Conservation (phyloP, 2,113 vertebrate genomes). For the Coregonus clupeaformis region DNA sequence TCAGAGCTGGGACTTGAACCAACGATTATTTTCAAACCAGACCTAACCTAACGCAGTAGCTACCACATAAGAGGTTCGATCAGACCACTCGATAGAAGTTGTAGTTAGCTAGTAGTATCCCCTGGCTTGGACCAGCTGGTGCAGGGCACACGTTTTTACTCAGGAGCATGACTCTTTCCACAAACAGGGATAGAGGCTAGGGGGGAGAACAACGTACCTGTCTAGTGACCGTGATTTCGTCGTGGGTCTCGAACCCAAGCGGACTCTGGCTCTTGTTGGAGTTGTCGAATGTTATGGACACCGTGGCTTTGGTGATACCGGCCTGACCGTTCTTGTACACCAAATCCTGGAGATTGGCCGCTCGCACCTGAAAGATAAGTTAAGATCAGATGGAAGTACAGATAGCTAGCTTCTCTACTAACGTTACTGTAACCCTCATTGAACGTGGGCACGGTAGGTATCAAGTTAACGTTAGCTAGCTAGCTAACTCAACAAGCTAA, state of each 20-base stretch:
- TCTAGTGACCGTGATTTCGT: slow-evolving; percentile 91
- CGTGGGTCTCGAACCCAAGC: slow-evolving; percentile 86
- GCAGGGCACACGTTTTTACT: too few species aligned
- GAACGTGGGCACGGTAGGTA: too few species aligned
- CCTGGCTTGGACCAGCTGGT: neutral
- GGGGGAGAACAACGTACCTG: slow-evolving; percentile 76
- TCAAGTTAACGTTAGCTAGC: neutral
- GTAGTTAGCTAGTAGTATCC: neutral
- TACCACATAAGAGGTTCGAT: neutral
- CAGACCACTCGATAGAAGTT: neutral
- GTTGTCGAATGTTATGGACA: slow-evolving; percentile 95
- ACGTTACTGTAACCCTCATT: too few species aligned
- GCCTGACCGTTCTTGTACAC: slow-evolving; percentile 95
- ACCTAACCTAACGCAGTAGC: too few species aligned
- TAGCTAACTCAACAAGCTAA: neutral
- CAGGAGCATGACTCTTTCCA: too few species aligned
- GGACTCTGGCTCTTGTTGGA: slow-evolving; percentile 89
- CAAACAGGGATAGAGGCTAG: too few species aligned
- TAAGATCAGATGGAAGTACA: neutral
- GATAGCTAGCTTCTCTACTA: too few species aligned
- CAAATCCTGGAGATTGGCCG: slow-evolving; percentile 88
- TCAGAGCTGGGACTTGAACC: too few species aligned
- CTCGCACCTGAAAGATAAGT: slow-evolving; percentile 81
- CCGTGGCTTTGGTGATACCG: slow-evolving; percentile 88
- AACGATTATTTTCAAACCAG: too few species aligned